phyloP scores from a whole-genome alignment of 2,888 invertebrate species.

The Oligia latruncula region DNA sequence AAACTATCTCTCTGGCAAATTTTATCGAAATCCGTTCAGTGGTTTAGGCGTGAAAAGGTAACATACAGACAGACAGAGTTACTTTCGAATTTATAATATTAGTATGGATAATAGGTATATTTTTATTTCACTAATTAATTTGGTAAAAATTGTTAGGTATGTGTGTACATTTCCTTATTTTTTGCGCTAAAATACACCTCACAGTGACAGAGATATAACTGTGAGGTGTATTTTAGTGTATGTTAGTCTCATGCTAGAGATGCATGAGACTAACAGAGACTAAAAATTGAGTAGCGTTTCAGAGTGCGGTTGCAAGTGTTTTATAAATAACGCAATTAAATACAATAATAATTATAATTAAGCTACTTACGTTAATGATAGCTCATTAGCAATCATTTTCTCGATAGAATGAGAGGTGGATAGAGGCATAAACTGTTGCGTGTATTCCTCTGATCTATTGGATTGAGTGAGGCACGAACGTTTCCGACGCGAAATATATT shows the following conservation, averaged over 20 bases:
- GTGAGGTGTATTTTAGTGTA: too few relatives aligned
- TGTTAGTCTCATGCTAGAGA: too few relatives aligned
- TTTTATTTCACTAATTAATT: too few relatives aligned
- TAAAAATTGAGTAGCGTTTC: neutral
- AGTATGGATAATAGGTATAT: neutral
- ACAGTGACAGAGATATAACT: neutral
- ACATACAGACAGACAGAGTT: too few relatives aligned
- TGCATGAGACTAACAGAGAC: neutral
- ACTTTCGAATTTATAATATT: too few relatives aligned
- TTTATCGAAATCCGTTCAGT: too few relatives aligned
- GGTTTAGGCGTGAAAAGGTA: too few relatives aligned
- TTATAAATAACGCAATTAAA: conserved; percentile 12
- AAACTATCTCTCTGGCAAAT: too few relatives aligned
- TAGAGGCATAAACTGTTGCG: conserved; percentile 17
- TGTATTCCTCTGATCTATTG: conserved; percentile 25
- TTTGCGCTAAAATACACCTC: neutral
- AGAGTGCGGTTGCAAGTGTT: neutral
- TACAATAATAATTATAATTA: conserved; percentile 17
- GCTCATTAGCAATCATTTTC: conserved; percentile 28
- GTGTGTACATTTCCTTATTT: neutral
- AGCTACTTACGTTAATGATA: conserved; percentile 26
- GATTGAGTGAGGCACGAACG: conserved; percentile 42
- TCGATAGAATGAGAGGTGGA: conserved; percentile 2
- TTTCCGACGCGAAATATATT: conserved; percentile 14
- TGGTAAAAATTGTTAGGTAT: neutral